Percentiles rank a stretch among this genome's conserved stretches.
Evolutionary conservation across 2,888 invertebrate genomes (phyloP).

Genomic region (Strigamia crassipes): DNA sequence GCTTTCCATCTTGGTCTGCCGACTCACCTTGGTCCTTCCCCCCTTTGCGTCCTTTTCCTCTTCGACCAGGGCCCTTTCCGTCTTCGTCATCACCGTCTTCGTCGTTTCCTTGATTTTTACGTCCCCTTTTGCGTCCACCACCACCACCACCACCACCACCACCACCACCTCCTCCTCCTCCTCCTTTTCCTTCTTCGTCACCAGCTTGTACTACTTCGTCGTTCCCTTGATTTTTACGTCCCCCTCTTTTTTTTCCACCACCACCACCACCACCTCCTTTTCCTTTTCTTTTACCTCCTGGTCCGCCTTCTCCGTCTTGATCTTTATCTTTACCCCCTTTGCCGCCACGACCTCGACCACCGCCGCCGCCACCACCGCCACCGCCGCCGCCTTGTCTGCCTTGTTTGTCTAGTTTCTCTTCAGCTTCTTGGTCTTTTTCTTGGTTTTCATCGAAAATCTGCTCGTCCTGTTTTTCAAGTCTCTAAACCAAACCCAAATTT

Average conservation of each 20-base stretch:
- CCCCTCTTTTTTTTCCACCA: not conserved
- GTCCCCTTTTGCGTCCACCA: not conserved
- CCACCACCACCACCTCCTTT: not conserved
- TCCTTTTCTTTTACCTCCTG: not conserved
- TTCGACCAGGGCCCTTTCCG: too few relatives aligned
- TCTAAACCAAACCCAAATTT: too few relatives aligned
- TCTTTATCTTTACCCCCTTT: not conserved
- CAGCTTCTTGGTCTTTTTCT: not conserved
- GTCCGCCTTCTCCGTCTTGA: not conserved
- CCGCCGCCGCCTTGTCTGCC: not conserved
- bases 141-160: not conserved
- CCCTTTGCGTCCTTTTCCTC: too few relatives aligned
- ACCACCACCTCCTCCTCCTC: too few relatives aligned
- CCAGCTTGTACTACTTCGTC: not conserved
- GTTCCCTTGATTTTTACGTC: not conserved
- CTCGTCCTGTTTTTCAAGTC: not conserved
- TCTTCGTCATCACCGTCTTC: not conserved
- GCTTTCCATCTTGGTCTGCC: not conserved
- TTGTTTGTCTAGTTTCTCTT: not conserved
- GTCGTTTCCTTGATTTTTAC: not conserved
- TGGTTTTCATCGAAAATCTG: not conserved
- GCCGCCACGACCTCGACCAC: not conserved
- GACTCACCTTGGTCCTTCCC: too few relatives aligned
- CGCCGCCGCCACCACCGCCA: too few relatives aligned
- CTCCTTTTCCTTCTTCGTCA: not conserved